Conservation (phyloP, 2,888 invertebrate genomes). For the Taphrorychus bicolor region DNA sequence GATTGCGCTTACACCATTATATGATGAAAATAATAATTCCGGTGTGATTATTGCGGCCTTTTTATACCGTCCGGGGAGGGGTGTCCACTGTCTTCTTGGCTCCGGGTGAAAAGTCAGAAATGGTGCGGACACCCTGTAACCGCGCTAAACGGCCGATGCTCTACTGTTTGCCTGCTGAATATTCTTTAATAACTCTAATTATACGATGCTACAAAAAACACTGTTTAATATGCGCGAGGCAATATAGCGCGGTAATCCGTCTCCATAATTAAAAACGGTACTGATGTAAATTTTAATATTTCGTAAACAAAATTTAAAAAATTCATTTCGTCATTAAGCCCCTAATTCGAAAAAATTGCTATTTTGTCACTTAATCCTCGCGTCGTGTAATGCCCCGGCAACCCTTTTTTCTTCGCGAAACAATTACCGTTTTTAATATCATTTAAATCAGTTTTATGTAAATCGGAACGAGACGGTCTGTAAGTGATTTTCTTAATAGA, state of each 20-base stretch:
- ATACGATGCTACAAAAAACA: constrained; percentile 1
- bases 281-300: constrained; percentile 36
- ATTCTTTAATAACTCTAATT: constrained; percentile 2
- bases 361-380: constrained; percentile 29
- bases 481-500: background rate
- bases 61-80: background rate
- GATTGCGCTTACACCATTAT: constrained; percentile 62
- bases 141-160: background rate
- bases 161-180: background rate
- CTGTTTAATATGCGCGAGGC: constrained; percentile 26
- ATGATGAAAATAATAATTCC: constrained; percentile 60
- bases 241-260: constrained; percentile 25
- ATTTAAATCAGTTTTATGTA: constrained; percentile 37
- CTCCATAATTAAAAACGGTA: constrained; percentile 23
- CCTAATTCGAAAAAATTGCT: constrained; percentile 35
- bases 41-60: constrained; percentile 19
- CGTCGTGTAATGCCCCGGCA: constrained; percentile 25
- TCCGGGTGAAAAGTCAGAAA: background rate
- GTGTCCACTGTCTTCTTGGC: background rate
- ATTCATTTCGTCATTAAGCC: constrained; percentile 31
- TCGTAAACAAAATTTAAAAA: constrained; percentile 32
- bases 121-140: background rate
- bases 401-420: constrained; percentile 32
- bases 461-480: constrained; percentile 8
- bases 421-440: constrained; percentile 40